phyloP scores from a whole-genome alignment of 2,888 invertebrate genomes.

The Octonoba sinensis region DNA sequence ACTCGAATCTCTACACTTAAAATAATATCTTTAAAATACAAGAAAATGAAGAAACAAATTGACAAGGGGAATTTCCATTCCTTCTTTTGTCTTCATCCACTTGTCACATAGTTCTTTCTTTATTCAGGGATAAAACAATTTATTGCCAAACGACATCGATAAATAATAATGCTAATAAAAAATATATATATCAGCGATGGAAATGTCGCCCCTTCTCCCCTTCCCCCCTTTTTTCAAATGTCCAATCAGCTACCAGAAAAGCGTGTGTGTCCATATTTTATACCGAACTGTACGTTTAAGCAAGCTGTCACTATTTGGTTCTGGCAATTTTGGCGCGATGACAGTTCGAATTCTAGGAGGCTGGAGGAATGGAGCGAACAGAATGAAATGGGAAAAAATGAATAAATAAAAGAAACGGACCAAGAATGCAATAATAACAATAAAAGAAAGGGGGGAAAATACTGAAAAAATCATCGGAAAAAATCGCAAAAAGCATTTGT shows the following conservation, averaged over 20 bases:
- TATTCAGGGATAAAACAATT: constrained; percentile 41
- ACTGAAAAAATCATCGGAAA: constrained; percentile 10
- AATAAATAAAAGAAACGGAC: constrained; percentile 30
- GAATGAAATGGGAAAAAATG: constrained; percentile 3
- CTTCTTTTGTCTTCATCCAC: not conserved
- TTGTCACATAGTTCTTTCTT: not conserved
- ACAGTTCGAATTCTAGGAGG: constrained; percentile 54
- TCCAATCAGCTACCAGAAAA: not conserved
- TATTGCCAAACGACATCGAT: constrained; percentile 51
- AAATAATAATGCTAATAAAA: constrained; percentile 35
- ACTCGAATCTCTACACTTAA: no score
- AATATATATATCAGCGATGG: not conserved
- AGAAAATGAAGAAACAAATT: constrained; percentile 24
- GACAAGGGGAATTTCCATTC: constrained; percentile 25
- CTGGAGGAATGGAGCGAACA: not conserved
- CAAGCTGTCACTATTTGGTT: constrained; percentile 55
- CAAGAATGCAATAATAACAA: constrained; percentile 42
- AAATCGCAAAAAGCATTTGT: constrained; percentile 57
- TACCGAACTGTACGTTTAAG: constrained; percentile 54
- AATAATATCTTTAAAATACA: no score
- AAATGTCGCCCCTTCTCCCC: not conserved
- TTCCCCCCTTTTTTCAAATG: no score
- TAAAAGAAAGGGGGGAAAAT: constrained; percentile 2
- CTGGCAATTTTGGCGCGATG: constrained; percentile 26
- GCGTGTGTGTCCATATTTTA: constrained; percentile 53